Evolutionary conservation across 2,113 vertebrate species (phyloP).

Genomic region (Illadopsis cleaveri): DNA sequence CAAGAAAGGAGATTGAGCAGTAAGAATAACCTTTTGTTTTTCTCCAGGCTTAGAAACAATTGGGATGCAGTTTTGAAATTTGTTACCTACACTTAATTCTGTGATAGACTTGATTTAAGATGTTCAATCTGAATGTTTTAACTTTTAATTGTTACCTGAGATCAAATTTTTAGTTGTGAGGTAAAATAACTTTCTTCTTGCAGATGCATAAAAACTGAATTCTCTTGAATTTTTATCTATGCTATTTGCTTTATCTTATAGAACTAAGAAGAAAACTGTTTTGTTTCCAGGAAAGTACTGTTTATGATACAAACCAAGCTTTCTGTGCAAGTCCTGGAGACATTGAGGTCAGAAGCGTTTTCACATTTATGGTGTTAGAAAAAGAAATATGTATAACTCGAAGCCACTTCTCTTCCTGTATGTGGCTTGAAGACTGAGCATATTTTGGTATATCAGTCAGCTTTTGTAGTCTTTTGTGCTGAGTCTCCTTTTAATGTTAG

Average conservation of each 20-base stretch:
- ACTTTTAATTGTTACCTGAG: background rate
- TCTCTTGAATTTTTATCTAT: background rate
- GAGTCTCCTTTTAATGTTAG: background rate
- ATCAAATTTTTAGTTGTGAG: background rate
- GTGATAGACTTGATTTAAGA: background rate
- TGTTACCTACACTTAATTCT: background rate
- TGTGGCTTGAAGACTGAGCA: background rate
- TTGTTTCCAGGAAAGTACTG: background rate
- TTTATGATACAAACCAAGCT: background rate
- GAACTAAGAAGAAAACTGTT: background rate
- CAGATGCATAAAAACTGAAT: background rate
- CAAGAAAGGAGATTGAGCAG: background rate
- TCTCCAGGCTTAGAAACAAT: background rate
- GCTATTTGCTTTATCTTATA: background rate
- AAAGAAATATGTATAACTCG: background rate
- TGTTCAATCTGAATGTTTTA: background rate
- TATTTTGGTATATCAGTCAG: background rate
- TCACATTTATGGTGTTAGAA: background rate
- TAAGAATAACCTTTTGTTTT: background rate
- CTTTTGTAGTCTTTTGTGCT: background rate
- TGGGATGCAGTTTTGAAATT: background rate
- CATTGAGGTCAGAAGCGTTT: background rate
- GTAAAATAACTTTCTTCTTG: background rate
- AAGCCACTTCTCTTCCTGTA: constrained; percentile 9
- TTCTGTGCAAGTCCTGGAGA: background rate